Evolutionary conservation across 2,797 vertebrate genomes (phyloP), one percentile per base, ranked within the genome.

Genomic region (Amblyraja radiata): DNA sequence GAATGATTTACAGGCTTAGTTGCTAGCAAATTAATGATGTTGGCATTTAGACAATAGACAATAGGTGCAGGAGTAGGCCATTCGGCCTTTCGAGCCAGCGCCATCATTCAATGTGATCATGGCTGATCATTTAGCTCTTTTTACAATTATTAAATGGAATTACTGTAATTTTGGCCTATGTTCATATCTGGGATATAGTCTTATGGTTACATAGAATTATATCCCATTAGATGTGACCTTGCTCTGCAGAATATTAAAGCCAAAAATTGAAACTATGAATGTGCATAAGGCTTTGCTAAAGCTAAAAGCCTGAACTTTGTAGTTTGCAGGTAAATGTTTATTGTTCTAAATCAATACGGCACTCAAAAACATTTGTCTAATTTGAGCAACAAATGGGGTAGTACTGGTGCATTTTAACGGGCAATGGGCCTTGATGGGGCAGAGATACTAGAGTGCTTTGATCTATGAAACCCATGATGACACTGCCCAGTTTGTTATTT

Each of bases 381-480:
- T 74, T 74, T 23, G 16, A 8, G 32, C 32, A 39, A 92, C 39
- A 92, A 76, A 10, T 90, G 32, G 86, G 71, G 46, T 92, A 46
- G 71, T 16, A n/a, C 10, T 92, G 90, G 46, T 92, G 90, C 11
- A 92, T 46, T 92, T 54, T 74, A 74, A 76, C 36, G 16, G n/a
- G 61, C 84, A 65, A 65, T 68, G 14, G 61, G 4, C 61, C 16
- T 10, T 14, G 16, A 65, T 36, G n/a, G 14, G 68, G 25, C 90
- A 54, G 11, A 28, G 46, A 71, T 76, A 28, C 90, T 54, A 36
- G 1, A n/a, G 39, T 76, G 25, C 71, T 92, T 28, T 91, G 65
- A 91, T 92, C 23, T 92, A 71, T 76, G 36, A 74, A 92, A 54
- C 73, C 58, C 39, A 92, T 76, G 90, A 73, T 92, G 39, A 28